These are phyloP conservation scores for Pseudanteris insignis DNA, from an alignment of 2,888 invertebrate species.

Conservation along the genomic window DNA sequence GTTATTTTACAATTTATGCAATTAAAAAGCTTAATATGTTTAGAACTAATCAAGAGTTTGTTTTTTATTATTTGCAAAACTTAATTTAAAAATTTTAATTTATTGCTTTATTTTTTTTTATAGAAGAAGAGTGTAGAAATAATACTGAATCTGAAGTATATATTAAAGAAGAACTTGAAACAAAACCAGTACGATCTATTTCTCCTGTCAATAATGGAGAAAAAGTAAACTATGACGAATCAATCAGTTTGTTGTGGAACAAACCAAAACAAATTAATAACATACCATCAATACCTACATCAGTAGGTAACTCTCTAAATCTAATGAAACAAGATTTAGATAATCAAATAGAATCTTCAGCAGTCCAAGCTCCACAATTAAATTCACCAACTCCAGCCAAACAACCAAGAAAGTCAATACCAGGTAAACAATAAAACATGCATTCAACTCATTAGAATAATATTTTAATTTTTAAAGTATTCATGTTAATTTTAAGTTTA, in stretches of 20 bases:
- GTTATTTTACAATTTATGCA: slow-evolving; percentile 34
- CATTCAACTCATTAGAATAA: slow-evolving; percentile 58
- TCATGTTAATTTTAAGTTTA: no score
- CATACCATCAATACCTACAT: no score
- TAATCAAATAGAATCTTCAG: no score
- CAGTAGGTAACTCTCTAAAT: no score
- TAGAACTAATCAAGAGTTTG: no score
- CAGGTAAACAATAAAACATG: slow-evolving; percentile 50
- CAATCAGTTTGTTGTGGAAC: no score
- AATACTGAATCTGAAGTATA: slow-evolving; percentile 54
- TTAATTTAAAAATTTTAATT: background rate
- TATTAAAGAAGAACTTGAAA: slow-evolving; percentile 65
- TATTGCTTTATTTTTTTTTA: background rate
- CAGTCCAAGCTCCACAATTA: no score
- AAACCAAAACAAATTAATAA: no score
- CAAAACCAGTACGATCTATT: slow-evolving; percentile 46
- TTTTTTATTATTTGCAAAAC: background rate
- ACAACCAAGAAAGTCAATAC: slow-evolving; percentile 64
- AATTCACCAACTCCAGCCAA: slow-evolving; percentile 59
- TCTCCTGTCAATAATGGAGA: slow-evolving; percentile 51
- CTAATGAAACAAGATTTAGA: no score
- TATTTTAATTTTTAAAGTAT: slow-evolving; percentile 1
- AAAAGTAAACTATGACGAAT: slow-evolving; percentile 40
- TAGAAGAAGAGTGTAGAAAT: slow-evolving; percentile 70
- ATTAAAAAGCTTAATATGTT: no score